These are phyloP conservation scores for Macrosteles quadrilineatus DNA, from an alignment of 1,140 invertebrate genomes.

Conservation along the genomic window DNA sequence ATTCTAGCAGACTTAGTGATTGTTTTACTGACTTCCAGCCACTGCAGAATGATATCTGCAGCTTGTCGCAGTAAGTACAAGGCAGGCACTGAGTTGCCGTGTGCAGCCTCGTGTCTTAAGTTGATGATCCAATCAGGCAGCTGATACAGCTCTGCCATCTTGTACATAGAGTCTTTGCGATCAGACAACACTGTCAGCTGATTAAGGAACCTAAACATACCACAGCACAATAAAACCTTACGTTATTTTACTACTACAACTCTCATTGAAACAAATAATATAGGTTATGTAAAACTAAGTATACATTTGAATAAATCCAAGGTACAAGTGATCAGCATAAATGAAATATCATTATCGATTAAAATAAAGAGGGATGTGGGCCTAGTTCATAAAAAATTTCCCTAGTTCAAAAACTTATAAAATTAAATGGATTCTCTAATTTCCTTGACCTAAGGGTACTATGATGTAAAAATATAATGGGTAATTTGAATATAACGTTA, in stretches of 20 bases:
- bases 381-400: neutral
- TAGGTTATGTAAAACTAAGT: neutral
- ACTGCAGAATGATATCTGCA: slow-evolving; percentile 55
- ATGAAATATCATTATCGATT: neutral
- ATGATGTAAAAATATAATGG: too few species aligned
- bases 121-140: slow-evolving; percentile 67
- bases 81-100: slow-evolving; percentile 59
- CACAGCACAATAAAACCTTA: neutral
- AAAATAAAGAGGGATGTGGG: neutral
- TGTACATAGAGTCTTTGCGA: slow-evolving; percentile 56
- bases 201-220: slow-evolving; percentile 54
- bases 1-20: too few species aligned
- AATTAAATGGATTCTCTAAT: too few species aligned
- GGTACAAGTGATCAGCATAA: neutral
- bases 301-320: neutral
- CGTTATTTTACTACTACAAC: neutral
- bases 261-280: neutral
- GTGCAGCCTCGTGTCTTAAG: slow-evolving; percentile 65
- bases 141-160: slow-evolving; percentile 57
- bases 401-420: too few species aligned
- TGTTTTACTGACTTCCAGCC: slow-evolving; percentile 58
- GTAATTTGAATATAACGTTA: too few species aligned
- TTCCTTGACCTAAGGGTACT: too few species aligned
- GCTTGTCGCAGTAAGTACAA: slow-evolving; percentile 58
- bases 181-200: slow-evolving; percentile 56